Evolutionary conservation across 2,113 vertebrate species (phyloP).

Genomic region (Anseranas semipalmata): DNA sequence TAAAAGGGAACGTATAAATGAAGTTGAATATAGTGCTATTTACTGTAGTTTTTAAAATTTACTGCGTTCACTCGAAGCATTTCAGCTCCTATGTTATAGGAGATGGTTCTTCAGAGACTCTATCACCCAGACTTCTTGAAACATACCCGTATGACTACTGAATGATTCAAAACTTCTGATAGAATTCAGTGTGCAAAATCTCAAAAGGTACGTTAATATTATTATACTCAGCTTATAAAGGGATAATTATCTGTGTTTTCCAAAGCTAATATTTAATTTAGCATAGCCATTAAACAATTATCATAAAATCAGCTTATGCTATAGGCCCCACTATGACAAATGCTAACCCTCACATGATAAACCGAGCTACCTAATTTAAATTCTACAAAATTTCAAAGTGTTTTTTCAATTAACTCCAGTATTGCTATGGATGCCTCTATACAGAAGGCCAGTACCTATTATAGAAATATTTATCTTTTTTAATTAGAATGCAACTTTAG

Average conservation of each 20-base stretch:
- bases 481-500: background rate
- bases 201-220: background rate
- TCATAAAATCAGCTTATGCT: background rate
- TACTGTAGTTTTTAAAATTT: background rate
- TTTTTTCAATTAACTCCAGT: background rate
- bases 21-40: background rate
- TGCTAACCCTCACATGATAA: background rate
- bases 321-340: background rate
- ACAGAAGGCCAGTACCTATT: background rate
- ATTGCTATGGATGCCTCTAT: background rate
- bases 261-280: background rate
- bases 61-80: background rate
- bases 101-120: background rate
- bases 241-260: background rate
- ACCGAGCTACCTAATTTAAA: background rate
- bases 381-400: background rate
- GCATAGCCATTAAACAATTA: background rate
- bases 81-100: background rate
- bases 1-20: background rate
- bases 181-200: background rate
- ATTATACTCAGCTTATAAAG: background rate
- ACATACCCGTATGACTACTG: background rate
- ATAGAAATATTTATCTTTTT: background rate
- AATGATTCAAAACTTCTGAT: background rate
- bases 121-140: background rate